Evolutionary conservation across 64 coral and sea anemone genomes (phyloP).

Genomic region (Dendronephthya gigantea): DNA sequence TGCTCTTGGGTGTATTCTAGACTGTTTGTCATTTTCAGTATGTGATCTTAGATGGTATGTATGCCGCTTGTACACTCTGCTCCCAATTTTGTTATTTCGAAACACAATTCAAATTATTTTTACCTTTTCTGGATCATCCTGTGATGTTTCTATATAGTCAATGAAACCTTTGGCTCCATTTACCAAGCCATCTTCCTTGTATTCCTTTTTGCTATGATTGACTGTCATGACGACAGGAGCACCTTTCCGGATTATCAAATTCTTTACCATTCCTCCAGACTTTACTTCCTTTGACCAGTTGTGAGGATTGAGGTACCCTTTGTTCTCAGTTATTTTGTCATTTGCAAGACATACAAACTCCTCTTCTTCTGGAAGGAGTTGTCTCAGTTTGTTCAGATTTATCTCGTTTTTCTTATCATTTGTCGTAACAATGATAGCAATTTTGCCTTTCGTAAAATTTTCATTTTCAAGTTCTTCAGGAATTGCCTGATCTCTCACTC

Average conservation of each 20-base stretch:
- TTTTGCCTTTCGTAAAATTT: slow-evolving; percentile 6
- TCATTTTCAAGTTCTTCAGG: slow-evolving; percentile 18
- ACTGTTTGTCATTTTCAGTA: neutral
- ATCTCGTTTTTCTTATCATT: neutral
- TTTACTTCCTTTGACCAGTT: neutral
- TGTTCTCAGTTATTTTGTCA: slow-evolving; percentile 7
- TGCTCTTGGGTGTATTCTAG: neutral
- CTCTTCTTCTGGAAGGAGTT: slow-evolving; percentile 4
- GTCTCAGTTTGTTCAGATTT: neutral
- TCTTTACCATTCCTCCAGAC: slow-evolving; percentile 9
- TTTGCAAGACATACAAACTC: slow-evolving; percentile 4
- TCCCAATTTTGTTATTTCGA: neutral
- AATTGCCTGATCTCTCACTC: neutral
- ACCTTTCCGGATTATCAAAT: neutral
- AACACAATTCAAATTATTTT: slow-evolving; percentile 13
- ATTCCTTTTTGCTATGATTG: slow-evolving; percentile 12
- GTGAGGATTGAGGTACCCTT: slow-evolving; percentile 1
- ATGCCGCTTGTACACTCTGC: neutral
- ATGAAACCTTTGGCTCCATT: slow-evolving; percentile 14
- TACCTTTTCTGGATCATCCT: neutral
- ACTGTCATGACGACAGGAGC: slow-evolving; percentile 4
- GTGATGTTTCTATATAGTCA: slow-evolving; percentile 2
- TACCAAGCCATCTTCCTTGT: slow-evolving; percentile 4
- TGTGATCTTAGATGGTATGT: neutral
- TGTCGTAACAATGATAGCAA: slow-evolving; percentile 20